phyloP scores from a whole-genome alignment of 2,888 invertebrate species.

The Eretmocerus hayati region DNA sequence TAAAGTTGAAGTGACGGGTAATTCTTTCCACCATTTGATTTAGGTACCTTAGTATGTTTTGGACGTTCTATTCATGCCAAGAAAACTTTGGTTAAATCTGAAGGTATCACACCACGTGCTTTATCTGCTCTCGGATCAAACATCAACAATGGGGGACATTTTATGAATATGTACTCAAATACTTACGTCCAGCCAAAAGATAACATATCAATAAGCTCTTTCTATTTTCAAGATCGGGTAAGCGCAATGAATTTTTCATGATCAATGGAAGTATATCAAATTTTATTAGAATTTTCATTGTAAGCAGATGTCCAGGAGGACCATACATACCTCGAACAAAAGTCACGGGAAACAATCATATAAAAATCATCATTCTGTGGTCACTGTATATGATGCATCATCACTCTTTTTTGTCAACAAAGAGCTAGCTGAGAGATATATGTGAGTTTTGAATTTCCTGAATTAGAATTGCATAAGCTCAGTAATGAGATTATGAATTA shows the following conservation, averaged over 20 bases:
- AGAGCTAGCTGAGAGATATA: conserved; percentile 76
- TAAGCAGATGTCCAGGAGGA: conserved; percentile 37
- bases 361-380: conserved; percentile 52
- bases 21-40: too few relatives aligned
- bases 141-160: conserved; percentile 50
- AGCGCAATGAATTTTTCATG: too few relatives aligned
- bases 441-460: conserved; percentile 43
- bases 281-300: conserved; percentile 11
- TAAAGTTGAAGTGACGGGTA: too few relatives aligned
- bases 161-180: conserved; percentile 51
- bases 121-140: conserved; percentile 62
- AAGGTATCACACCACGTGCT: conserved; percentile 72
- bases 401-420: conserved; percentile 72
- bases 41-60: conserved; percentile 75
- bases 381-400: conserved; percentile 67
- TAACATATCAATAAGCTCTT: conserved; percentile 60
- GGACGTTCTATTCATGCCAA: conserved; percentile 66
- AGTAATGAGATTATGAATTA: not conserved
- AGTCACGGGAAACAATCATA: conserved; percentile 34
- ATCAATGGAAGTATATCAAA: too few relatives aligned
- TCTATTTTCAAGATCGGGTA: conserved; percentile 74
- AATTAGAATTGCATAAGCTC: not conserved
- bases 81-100: conserved; percentile 63
- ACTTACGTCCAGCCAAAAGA: conserved; percentile 38
- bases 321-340: conserved; percentile 31